A percentile compares a stretch with the other conserved stretches of the same genome.
phyloP scores from a whole-genome alignment of 1,140 invertebrate genomes.

The Drosophila insularis region DNA sequence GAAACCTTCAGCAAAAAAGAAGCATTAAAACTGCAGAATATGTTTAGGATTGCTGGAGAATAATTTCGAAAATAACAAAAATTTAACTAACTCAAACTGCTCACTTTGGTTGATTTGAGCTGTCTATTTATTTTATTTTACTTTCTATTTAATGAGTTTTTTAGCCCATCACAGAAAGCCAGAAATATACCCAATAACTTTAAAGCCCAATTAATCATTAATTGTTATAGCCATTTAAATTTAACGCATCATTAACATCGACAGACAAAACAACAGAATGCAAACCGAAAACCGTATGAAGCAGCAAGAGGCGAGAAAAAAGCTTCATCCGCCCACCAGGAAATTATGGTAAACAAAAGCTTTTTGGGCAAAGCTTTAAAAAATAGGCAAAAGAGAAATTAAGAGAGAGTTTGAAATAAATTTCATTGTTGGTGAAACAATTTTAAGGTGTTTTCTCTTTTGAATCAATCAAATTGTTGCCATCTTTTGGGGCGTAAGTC shows the following conservation, averaged over 20 bases:
- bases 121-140: not conserved
- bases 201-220: slow-evolving; percentile 70
- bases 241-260: slow-evolving; percentile 77
- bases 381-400: slow-evolving; percentile 21
- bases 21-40: too few species aligned
- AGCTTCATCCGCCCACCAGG: slow-evolving; percentile 15
- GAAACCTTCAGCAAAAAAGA: too few species aligned
- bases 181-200: slow-evolving; percentile 69
- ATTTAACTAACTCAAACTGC: not conserved
- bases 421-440: slow-evolving; percentile 32
- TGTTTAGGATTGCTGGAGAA: too few species aligned
- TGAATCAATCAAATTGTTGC: slow-evolving; percentile 33
- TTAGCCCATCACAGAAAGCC: not conserved
- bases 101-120: not conserved
- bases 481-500: slow-evolving; percentile 56
- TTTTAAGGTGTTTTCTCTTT: slow-evolving; percentile 2
- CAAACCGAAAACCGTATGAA: not conserved
- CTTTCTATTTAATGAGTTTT: not conserved
- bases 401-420: slow-evolving; percentile 31
- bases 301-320: slow-evolving; percentile 23
- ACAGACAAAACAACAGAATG: slow-evolving; percentile 28
- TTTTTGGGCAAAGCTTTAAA: slow-evolving; percentile 51
- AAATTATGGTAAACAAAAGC: slow-evolving; percentile 44
- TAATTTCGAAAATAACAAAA: too few species aligned
- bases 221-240: slow-evolving; percentile 80